Percentiles rank a stretch among this genome's conserved stretches.
These are phyloP conservation scores for Spicauda simplicius DNA, from an alignment of 2,888 invertebrate species.

Conservation along the genomic window DNA sequence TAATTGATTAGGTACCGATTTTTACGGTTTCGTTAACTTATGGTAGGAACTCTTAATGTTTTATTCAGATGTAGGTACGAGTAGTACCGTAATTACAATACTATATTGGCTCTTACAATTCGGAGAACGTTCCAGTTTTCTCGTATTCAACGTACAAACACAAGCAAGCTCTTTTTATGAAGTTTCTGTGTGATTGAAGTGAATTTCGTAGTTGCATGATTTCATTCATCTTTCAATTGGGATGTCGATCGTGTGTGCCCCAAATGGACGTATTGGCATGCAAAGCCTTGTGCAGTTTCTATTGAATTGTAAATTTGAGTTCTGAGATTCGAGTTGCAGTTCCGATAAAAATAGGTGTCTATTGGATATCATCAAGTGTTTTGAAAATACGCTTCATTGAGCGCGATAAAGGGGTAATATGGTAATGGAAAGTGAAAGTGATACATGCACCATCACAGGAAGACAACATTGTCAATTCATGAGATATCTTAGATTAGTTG, in stretches of 20 bases:
- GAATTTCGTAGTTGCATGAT: conserved; percentile 72
- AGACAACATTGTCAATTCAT: too few species aligned
- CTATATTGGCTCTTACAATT: conserved; percentile 11
- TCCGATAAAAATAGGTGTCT: conserved; percentile 54
- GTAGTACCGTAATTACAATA: not conserved
- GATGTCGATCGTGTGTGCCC: conserved; percentile 78
- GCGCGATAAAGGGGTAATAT: too few species aligned
- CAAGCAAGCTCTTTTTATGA: conserved; percentile 27
- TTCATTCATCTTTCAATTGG: conserved; percentile 79
- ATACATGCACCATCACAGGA: too few species aligned
- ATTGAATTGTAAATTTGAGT: conserved; percentile 82
- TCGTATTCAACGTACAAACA: conserved; percentile 14
- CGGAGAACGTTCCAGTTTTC: conserved; percentile 3
- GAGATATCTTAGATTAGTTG: too few species aligned
- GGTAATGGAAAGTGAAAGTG: too few species aligned
- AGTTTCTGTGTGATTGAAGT: conserved; percentile 34
- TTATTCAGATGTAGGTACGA: conserved; percentile 3
- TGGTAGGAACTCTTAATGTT: not conserved
- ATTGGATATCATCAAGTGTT: conserved; percentile 18
- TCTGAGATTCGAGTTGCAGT: conserved; percentile 70
- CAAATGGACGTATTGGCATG: conserved; percentile 82
- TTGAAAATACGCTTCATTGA: not conserved
- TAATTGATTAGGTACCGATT: conserved; percentile 57
- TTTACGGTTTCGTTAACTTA: conserved; percentile 26
- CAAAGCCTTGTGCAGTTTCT: conserved; percentile 81